A percentile compares a stretch with the other conserved stretches of the same genome.
Evolutionary conservation across 2,888 invertebrate genomes (phyloP).

Genomic region (Sarcophaga caerulescens): DNA sequence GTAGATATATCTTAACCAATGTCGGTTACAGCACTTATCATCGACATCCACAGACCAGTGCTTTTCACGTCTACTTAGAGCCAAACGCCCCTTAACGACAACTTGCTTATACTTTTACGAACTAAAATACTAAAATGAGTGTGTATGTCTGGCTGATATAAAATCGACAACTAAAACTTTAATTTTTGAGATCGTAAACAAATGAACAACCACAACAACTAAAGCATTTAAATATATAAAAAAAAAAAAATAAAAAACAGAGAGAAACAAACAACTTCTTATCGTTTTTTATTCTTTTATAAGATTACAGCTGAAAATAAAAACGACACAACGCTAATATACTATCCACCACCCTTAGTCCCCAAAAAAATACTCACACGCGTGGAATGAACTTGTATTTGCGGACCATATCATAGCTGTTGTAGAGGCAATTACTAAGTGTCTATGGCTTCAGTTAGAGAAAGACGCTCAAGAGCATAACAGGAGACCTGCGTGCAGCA

Average conservation of each 20-base stretch:
- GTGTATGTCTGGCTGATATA: neutral
- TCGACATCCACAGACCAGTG: neutral
- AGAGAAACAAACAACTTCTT: constrained; percentile 28
- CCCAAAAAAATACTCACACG: neutral
- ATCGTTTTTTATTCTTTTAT: constrained; percentile 39
- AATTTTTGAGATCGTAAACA: constrained; percentile 36
- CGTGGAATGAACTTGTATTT: neutral
- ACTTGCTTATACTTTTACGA: neutral
- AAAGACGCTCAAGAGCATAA: constrained; percentile 29
- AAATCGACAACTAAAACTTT: constrained; percentile 26
- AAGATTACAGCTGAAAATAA: constrained; percentile 32
- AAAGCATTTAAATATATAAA: neutral
- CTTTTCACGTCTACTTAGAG: neutral
- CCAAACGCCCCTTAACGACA: neutral
- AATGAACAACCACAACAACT: neutral
- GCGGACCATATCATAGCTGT: neutral
- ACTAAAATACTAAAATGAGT: neutral
- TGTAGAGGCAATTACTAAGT: neutral
- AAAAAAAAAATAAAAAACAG: neutral
- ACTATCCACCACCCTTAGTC: neutral
- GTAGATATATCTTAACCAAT: neutral
- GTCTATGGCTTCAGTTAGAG: constrained; percentile 25
- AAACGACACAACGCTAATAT: neutral
- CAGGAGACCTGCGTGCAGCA: neutral
- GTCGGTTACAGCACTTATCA: neutral